Evolutionary conservation across 2,888 invertebrate genomes (phyloP), one percentile per base, ranked within the genome.

Genomic region (Polyploca ridens): DNA sequence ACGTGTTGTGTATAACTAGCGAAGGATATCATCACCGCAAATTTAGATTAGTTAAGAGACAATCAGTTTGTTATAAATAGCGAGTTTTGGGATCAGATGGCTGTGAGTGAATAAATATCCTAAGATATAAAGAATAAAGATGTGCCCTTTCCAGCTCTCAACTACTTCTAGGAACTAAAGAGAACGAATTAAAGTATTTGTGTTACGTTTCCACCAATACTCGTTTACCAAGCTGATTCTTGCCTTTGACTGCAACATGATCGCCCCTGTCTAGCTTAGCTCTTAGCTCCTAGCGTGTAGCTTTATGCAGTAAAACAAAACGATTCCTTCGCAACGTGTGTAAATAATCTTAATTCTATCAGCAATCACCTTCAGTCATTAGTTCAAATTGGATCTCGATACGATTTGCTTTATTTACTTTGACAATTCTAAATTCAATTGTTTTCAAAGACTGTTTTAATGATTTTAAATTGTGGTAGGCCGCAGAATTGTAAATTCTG

Each of bases 181-280:
- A 62, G 65, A 77, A 67, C 67, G 71, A 77, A 77, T 78, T 77
- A 82, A 79, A 81, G 77, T 80, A 78, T 81, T 80, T 79, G 75
- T 76, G 70, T 73, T 76, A 68, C 67, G 68, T 74, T 54, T 54
- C 54, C 73, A 63, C 69, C 65, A 65, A 58, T 69, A 74, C 64
- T 66, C 66, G 19, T 54, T 7, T 10, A 64, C 68, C 33, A 62
- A 66, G 68, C 68, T 69, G 74, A 74, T 77, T 73, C 75, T 67
- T 67, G 71, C 74, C 74, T 76, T 67, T 73, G 71, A 73, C 72
- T 74, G 70, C 72, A 71, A 67, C 66, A 62, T 68, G 72, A 70
- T 69, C 71, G 66, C 72, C 68, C 70, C 70, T 69, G 66, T 14
- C 54, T 19, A 54, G 54, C 54, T 54, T 19, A 54, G 41, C 41